Evolutionary conservation across 2,797 vertebrate species (phyloP).

Genomic region (Ambastaia sidthimunki): DNA sequence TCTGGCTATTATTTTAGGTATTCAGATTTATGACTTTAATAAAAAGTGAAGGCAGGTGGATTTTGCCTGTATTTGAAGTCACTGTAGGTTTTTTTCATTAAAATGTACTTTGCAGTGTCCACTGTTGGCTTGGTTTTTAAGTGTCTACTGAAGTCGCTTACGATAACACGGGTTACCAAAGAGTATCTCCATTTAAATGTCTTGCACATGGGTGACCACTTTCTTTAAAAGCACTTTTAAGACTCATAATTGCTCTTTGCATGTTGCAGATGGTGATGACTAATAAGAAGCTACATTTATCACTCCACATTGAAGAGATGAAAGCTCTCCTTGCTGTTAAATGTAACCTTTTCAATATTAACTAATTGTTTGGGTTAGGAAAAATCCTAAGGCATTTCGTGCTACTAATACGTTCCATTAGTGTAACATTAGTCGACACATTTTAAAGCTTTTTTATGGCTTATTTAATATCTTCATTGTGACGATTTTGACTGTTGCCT

Average conservation of each 20-base stretch:
- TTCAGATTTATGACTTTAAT: slow-evolving; percentile 37
- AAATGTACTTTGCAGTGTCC: slow-evolving; percentile 31
- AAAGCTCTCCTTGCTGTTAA: slow-evolving; percentile 65
- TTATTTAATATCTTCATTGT: slow-evolving; percentile 28
- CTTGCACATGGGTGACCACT: slow-evolving; percentile 47
- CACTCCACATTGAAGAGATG: slow-evolving; percentile 39
- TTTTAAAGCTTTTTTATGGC: slow-evolving; percentile 24
- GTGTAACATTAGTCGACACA: slow-evolving; percentile 24
- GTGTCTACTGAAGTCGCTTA: slow-evolving; percentile 36
- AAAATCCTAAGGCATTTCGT: slow-evolving; percentile 59
- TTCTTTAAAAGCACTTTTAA: slow-evolving; percentile 53
- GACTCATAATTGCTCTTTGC: slow-evolving; percentile 45
- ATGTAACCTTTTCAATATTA: slow-evolving; percentile 70
- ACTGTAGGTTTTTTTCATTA: slow-evolving; percentile 27
- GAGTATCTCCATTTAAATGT: slow-evolving; percentile 27
- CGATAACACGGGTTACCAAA: slow-evolving; percentile 28
- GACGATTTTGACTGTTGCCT: background rate
- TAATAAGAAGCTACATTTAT: slow-evolving; percentile 46
- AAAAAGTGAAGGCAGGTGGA: slow-evolving; percentile 11
- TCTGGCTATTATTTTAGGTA: slow-evolving; percentile 55
- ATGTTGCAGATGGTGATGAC: slow-evolving; percentile 46
- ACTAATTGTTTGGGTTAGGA: slow-evolving; percentile 59
- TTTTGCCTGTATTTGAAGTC: background rate
- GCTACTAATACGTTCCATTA: slow-evolving; percentile 54
- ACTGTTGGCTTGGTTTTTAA: slow-evolving; percentile 41